Conservation (phyloP, 2,888 invertebrate genomes). For the Catocala fraxini region DNA sequence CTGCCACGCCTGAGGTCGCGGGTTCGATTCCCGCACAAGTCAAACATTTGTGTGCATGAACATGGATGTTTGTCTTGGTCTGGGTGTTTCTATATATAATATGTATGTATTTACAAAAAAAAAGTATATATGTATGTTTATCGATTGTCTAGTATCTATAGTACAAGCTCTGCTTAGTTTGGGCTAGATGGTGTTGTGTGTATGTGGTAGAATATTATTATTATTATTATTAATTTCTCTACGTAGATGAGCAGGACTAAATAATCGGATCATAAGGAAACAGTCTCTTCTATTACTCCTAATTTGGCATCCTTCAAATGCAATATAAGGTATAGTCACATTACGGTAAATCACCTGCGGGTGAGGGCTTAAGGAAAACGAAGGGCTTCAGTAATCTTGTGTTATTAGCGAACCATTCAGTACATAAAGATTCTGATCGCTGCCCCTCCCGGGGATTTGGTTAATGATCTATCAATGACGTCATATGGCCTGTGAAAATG, state of each 20-base stretch:
- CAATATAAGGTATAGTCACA: constrained; percentile 38
- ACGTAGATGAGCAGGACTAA: constrained; percentile 5
- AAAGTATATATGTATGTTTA: too few relatives aligned
- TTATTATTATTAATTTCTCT: too few relatives aligned
- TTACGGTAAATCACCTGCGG: constrained; percentile 43
- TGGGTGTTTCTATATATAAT: too few relatives aligned
- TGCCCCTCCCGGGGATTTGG: constrained; percentile 41
- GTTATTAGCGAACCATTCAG: constrained; percentile 49
- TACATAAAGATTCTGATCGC: constrained; percentile 49
- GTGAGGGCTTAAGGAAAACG: constrained; percentile 40
- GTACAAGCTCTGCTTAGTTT: too few relatives aligned
- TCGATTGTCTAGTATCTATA: too few relatives aligned
- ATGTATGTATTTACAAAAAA: too few relatives aligned
- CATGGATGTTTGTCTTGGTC: too few relatives aligned
- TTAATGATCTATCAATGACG: constrained; percentile 51
- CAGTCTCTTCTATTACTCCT: constrained; percentile 26
- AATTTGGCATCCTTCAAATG: constrained; percentile 37
- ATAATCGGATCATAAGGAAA: not conserved
- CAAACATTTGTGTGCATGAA: too few relatives aligned
- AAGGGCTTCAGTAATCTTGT: constrained; percentile 34
- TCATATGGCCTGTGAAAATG: constrained; percentile 38
- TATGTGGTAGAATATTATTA: too few relatives aligned
- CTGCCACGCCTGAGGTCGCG: too few relatives aligned
- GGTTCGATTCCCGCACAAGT: too few relatives aligned
- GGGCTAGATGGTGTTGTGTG: too few relatives aligned